These are phyloP conservation scores for Xenopus tropicalis DNA, from an alignment of 2,113 vertebrate species.

Conservation along the genomic window DNA sequence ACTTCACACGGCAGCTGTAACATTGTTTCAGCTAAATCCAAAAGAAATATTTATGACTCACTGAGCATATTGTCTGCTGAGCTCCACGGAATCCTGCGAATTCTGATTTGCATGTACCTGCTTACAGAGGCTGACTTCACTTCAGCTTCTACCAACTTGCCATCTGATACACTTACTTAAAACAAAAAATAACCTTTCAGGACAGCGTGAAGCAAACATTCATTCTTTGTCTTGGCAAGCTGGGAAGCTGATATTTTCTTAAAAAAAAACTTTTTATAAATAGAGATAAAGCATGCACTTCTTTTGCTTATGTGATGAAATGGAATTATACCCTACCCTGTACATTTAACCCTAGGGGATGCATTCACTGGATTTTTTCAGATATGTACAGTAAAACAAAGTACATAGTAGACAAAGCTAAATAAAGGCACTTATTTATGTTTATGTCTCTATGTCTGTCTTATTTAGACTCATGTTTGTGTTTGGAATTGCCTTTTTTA, in stretches of 20 bases:
- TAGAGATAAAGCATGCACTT: too few relatives aligned
- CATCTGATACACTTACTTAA: conserved; percentile 38
- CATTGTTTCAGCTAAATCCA: conserved; percentile 37
- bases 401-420: too few relatives aligned
- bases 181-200: conserved; percentile 35
- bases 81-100: conserved; percentile 21
- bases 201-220: conserved; percentile 37
- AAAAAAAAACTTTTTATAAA: not conserved
- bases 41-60: conserved; percentile 41
- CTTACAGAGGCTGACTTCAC: conserved; percentile 44
- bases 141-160: conserved; percentile 9
- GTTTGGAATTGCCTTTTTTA: too few relatives aligned
- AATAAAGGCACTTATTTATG: too few relatives aligned
- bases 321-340: too few relatives aligned
- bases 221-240: conserved; percentile 40
- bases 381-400: too few relatives aligned
- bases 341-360: too few relatives aligned
- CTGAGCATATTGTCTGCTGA: conserved; percentile 22
- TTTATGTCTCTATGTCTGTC: too few relatives aligned
- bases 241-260: conserved; percentile 26
- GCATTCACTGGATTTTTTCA: too few relatives aligned
- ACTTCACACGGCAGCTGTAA: conserved; percentile 36
- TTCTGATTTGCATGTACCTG: conserved; percentile 33
- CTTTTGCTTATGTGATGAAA: too few relatives aligned
- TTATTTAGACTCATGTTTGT: too few relatives aligned